A percentile compares a stretch with the other conserved stretches of the same genome.
These are phyloP conservation scores for Salmo trutta DNA, from an alignment of 2,797 vertebrate species.

Conservation along the genomic window DNA sequence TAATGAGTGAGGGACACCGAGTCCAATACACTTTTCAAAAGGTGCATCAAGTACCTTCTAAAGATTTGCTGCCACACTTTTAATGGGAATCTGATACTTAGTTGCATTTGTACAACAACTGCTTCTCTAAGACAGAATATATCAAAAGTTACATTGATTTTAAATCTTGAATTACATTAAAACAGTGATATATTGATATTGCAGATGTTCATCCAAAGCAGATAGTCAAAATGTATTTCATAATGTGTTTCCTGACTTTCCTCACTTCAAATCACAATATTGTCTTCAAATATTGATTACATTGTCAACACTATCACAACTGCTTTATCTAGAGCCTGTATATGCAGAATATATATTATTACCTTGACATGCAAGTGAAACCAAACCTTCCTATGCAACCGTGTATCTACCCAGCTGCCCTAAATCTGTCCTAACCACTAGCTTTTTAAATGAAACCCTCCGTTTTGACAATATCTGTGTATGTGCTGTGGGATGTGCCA, in stretches of 20 bases:
- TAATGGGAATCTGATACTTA: too few species aligned
- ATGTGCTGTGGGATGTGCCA: not conserved
- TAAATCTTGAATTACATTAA: too few species aligned
- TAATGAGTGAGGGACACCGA: not conserved
- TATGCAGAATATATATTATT: not conserved
- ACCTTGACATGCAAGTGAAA: not conserved
- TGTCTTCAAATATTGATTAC: too few species aligned
- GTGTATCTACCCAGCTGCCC: not conserved
- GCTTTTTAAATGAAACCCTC: not conserved
- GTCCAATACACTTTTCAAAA: not conserved
- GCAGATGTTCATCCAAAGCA: too few species aligned
- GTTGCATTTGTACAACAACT: too few species aligned
- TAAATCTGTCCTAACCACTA: not conserved
- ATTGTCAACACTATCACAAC: not conserved
- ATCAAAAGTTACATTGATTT: too few species aligned
- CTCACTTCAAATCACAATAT: too few species aligned
- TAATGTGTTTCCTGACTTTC: too few species aligned
- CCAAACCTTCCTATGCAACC: not conserved
- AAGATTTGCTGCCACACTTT: not conserved
- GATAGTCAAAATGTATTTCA: too few species aligned
- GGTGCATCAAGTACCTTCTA: too few species aligned
- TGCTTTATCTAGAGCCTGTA: not conserved
- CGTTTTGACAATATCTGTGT: conserved; percentile 3
- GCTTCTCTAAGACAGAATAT: too few species aligned
- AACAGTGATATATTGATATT: too few species aligned